A percentile compares a stretch with the other conserved stretches of the same genome.
Evolutionary conservation across 2,797 vertebrate genomes (phyloP).

Genomic region (Myotis findleyi): DNA sequence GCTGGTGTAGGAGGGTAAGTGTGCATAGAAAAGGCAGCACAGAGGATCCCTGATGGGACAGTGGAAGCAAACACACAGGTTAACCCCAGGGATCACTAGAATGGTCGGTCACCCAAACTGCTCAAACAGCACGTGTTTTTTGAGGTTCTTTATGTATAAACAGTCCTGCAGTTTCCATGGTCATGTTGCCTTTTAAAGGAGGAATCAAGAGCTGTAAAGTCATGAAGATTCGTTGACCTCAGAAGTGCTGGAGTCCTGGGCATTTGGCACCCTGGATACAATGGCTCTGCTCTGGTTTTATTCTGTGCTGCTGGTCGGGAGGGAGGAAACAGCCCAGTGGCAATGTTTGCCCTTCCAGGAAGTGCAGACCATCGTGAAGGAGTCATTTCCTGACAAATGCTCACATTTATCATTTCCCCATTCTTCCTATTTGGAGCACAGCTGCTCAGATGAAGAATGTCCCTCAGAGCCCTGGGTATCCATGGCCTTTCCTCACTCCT

Average conservation of each 20-base stretch:
- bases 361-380: neutral
- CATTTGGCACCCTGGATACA: neutral
- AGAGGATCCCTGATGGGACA: neutral
- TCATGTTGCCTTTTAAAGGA: neutral
- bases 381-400: neutral
- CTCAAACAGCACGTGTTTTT: neutral
- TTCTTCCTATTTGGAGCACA: neutral
- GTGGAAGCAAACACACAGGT: neutral
- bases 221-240: neutral
- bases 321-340: neutral
- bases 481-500: neutral
- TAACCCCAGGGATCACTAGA: neutral
- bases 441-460: neutral
- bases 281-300: neutral
- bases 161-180: neutral
- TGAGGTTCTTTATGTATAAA: neutral
- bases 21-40: neutral
- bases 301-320: neutral
- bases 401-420: neutral
- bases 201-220: neutral
- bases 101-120: neutral
- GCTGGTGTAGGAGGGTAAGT: neutral
- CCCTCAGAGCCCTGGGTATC: neutral
- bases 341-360: neutral
- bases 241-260: neutral